A percentile compares a stretch with the other conserved stretches of the same genome.
Evolutionary conservation across 2,888 invertebrate genomes (phyloP).

Genomic region (Byasa hedistus): DNA sequence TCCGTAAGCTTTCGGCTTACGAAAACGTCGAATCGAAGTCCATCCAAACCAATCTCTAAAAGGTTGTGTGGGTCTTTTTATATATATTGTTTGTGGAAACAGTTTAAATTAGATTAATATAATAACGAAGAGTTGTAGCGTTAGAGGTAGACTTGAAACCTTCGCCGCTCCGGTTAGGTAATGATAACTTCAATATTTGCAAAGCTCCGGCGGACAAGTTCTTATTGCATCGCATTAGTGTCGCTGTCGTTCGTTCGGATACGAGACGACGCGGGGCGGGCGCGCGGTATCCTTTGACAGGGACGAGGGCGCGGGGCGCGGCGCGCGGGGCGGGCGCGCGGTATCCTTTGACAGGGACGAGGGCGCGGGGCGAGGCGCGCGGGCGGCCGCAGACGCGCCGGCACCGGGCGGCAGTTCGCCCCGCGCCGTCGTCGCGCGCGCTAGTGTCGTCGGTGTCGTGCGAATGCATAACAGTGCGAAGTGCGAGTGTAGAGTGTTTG

Average conservation of each 20-base stretch:
- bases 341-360: too few relatives aligned
- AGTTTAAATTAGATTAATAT: too few relatives aligned
- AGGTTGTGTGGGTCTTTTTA: too few relatives aligned
- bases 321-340: conserved; percentile 6
- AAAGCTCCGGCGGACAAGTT: neutral
- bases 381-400: conserved; percentile 62
- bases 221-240: neutral
- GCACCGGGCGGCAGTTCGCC: conserved; percentile 58
- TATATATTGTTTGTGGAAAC: too few relatives aligned
- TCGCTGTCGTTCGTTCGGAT: neutral
- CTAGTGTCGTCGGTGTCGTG: conserved; percentile 44
- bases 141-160: too few relatives aligned
- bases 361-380: conserved; percentile 21
- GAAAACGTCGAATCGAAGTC: too few relatives aligned
- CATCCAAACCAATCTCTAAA: too few relatives aligned
- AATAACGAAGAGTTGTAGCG: too few relatives aligned
- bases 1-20: too few relatives aligned
- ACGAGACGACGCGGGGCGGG: neutral
- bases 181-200: neutral
- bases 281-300: neutral
- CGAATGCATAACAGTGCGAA: conserved; percentile 77
- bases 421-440: conserved; percentile 51
- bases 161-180: too few relatives aligned
- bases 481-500: conserved; percentile 55
- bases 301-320: neutral